phyloP scores from a whole-genome alignment of 1,140 invertebrate species.

The Aleiodes sp. region DNA sequence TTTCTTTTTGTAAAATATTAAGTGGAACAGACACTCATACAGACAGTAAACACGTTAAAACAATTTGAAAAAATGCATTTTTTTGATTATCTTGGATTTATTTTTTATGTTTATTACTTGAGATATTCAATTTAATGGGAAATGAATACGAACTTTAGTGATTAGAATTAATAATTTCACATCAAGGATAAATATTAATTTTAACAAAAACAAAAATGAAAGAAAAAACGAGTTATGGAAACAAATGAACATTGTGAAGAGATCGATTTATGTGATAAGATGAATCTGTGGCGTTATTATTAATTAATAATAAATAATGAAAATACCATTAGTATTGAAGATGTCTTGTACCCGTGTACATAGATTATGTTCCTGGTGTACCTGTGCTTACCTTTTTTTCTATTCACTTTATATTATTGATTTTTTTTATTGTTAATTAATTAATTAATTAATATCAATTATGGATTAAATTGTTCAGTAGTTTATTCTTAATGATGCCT shows the following conservation, averaged over 20 bases:
- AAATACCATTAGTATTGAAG: slow-evolving; percentile 42
- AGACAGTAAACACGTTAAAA: neutral
- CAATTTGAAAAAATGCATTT: neutral
- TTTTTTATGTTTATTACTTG: too few relatives aligned
- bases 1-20: slow-evolving; percentile 4
- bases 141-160: too few relatives aligned
- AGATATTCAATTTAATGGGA: too few relatives aligned
- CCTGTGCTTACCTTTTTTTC: slow-evolving; percentile 39
- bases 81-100: neutral
- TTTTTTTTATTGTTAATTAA: neutral
- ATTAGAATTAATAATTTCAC: too few relatives aligned
- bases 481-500: too few relatives aligned
- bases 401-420: slow-evolving; percentile 16
- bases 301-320: too few relatives aligned
- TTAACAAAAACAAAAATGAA: too few relatives aligned
- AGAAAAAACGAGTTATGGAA: too few relatives aligned
- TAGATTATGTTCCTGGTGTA: slow-evolving; percentile 43
- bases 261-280: neutral
- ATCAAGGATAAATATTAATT: too few relatives aligned
- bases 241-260: too few relatives aligned
- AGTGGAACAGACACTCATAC: neutral
- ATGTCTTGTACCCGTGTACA: slow-evolving; percentile 42
- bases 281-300: slow-evolving; percentile 27
- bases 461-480: too few relatives aligned
- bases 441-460: neutral